phyloP scores from a whole-genome alignment of 2,797 vertebrate genomes.

The Sebastes paucispinis region DNA sequence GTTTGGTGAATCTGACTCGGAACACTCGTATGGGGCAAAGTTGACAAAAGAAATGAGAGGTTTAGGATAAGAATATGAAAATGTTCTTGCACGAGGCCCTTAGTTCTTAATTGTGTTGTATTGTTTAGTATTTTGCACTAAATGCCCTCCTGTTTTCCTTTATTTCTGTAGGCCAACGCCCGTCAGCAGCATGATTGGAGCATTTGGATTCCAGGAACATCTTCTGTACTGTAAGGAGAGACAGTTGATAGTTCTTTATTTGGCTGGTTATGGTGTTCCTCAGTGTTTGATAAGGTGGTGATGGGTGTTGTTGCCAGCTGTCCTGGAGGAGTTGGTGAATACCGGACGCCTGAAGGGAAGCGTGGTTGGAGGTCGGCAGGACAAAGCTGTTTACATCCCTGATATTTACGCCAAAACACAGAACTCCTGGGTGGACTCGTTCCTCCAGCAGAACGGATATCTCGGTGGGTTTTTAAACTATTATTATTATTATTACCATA shows the following conservation, averaged over 20 bases:
- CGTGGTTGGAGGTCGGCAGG: conserved; percentile 92
- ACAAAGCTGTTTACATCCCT: conserved; percentile 94
- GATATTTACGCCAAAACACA: conserved; percentile 96
- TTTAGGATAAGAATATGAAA: not conserved
- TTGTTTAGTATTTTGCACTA: not conserved
- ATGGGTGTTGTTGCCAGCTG: conserved; percentile 74
- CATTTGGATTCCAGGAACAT: conserved; percentile 94
- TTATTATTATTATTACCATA: not conserved
- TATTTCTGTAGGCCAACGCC: conserved; percentile 87
- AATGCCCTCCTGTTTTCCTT: conserved; percentile 6
- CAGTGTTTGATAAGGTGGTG: not conserved
- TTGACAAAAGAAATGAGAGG: not conserved
- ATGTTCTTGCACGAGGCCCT: not conserved
- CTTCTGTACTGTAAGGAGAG: conserved; percentile 93
- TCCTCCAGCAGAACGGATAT: conserved; percentile 96
- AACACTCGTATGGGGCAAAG: not conserved
- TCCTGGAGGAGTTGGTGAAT: conserved; percentile 92
- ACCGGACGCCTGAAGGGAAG: conserved; percentile 89
- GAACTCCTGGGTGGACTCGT: conserved; percentile 94
- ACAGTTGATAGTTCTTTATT: not conserved
- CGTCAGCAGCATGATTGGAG: conserved; percentile 89
- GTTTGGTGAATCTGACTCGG: no score
- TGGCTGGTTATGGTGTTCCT: not conserved
- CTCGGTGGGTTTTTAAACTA: conserved; percentile 76
- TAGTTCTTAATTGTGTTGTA: no score